Percentiles rank a stretch among this genome's conserved stretches.
These are phyloP conservation scores for Galagoides demidoff DNA, from an alignment of 2,797 vertebrate species.

Conservation along the genomic window DNA sequence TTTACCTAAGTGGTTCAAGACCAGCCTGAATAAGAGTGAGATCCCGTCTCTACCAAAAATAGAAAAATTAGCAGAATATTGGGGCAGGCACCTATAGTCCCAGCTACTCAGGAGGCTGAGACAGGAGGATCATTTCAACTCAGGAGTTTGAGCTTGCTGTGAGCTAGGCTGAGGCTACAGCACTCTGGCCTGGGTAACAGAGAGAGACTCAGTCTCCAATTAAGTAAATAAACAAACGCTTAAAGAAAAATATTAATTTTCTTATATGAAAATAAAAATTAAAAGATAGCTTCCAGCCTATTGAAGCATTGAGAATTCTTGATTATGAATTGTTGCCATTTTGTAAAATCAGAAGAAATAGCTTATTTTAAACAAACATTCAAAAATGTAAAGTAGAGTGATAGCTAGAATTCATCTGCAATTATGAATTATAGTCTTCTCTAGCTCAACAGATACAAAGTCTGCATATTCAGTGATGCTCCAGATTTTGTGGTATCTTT, in stretches of 20 bases:
- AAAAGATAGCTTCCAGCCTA: background rate
- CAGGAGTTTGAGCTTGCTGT: too few relatives aligned
- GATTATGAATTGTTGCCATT: background rate
- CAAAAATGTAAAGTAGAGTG: background rate
- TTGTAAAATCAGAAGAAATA: background rate
- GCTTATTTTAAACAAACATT: background rate
- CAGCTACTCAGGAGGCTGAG: too few relatives aligned
- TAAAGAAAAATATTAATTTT: background rate
- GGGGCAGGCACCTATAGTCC: too few relatives aligned
- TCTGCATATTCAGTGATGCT: background rate
- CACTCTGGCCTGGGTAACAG: too few relatives aligned
- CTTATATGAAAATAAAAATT: constrained; percentile 26
- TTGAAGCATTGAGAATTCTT: background rate
- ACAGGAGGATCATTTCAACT: too few relatives aligned
- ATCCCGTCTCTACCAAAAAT: too few relatives aligned
- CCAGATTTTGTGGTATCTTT: background rate
- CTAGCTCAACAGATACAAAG: background rate
- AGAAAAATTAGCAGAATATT: too few relatives aligned
- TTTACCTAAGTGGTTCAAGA: too few relatives aligned
- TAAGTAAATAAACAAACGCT: background rate
- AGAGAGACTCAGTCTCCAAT: too few relatives aligned
- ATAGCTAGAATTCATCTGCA: background rate
- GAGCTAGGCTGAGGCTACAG: too few relatives aligned
- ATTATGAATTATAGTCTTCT: background rate
- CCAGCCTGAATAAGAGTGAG: too few relatives aligned